Evolutionary conservation across 1,140 invertebrate genomes (phyloP).

Genomic region (Lasioglossum albipes): DNA sequence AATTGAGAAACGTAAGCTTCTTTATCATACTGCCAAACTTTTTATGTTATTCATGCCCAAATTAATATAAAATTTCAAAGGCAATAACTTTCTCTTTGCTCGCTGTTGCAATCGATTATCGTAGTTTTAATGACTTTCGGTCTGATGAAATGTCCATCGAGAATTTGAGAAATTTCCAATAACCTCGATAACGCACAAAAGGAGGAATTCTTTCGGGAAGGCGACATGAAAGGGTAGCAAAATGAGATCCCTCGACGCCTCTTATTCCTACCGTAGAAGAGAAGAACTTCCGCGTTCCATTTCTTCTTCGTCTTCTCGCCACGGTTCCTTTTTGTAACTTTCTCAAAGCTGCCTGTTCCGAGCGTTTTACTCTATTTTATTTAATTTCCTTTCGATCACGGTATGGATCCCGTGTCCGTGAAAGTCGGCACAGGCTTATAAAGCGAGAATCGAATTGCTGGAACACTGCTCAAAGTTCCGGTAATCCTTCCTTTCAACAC

Average conservation of each 20-base stretch:
- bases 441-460: conserved; percentile 15
- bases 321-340: neutral
- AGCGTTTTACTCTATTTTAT: conserved; percentile 30
- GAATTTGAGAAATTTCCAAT: conserved; percentile 1
- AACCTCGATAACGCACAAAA: neutral
- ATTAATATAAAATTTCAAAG: neutral
- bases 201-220: conserved; percentile 6
- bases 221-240: conserved; percentile 20
- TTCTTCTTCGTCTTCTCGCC: neutral
- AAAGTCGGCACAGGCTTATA: conserved; percentile 21
- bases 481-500: conserved; percentile 5
- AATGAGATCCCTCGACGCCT: conserved; percentile 36
- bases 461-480: neutral
- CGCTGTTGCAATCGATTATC: neutral
- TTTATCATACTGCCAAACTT: too few relatives aligned
- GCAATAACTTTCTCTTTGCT: neutral
- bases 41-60: neutral
- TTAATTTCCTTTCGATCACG: conserved; percentile 31
- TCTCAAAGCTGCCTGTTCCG: conserved; percentile 22
- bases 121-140: neutral
- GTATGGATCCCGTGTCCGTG: neutral
- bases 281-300: neutral
- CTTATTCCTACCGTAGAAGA: neutral
- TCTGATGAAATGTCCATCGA: neutral
- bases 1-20: too few relatives aligned